phyloP scores from a whole-genome alignment of 2,888 invertebrate species.

The Heliconius charithonia region DNA sequence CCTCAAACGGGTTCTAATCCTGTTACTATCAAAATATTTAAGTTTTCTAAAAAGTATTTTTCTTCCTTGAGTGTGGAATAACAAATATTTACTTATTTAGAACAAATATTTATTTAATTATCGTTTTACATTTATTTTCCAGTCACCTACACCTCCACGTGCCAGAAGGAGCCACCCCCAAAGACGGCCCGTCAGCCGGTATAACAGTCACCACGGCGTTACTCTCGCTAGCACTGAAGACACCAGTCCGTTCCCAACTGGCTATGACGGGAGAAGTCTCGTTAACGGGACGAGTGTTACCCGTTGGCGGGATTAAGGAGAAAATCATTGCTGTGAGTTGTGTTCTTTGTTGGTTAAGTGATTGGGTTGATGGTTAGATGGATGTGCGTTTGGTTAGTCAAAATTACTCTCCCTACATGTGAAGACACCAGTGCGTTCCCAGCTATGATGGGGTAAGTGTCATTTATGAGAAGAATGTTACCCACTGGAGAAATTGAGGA shows the following conservation, averaged over 20 bases:
- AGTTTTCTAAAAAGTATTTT: too few species aligned
- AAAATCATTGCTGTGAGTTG: slow-evolving; percentile 94
- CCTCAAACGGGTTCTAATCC: too few species aligned
- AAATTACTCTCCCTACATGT: slow-evolving; percentile 84
- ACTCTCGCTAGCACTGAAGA: slow-evolving; percentile 92
- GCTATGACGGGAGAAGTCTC: slow-evolving; percentile 99
- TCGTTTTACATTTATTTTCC: slow-evolving; percentile 35
- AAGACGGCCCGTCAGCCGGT: slow-evolving; percentile 99
- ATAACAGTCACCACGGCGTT: slow-evolving; percentile 98
- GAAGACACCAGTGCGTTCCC: slow-evolving; percentile 87
- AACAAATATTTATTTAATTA: too few species aligned
- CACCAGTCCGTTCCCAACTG: slow-evolving; percentile 90
- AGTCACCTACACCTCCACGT: slow-evolving; percentile 98
- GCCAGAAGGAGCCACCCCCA: slow-evolving; percentile 99
- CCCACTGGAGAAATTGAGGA: slow-evolving; percentile 99
- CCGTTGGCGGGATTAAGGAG: slow-evolving; percentile 99
- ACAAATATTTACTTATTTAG: too few species aligned
- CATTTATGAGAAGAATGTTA: slow-evolving; percentile 96
- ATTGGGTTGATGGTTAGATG: background rate
- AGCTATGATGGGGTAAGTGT: slow-evolving; percentile 99
- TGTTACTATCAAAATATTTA: too few species aligned
- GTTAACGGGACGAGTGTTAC: slow-evolving; percentile 96
- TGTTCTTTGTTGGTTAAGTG: background rate
- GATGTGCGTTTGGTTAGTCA: background rate
- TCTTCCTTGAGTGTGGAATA: too few species aligned